Conservation (phyloP, 2,797 vertebrate species). For the Epinephelus coioides region DNA sequence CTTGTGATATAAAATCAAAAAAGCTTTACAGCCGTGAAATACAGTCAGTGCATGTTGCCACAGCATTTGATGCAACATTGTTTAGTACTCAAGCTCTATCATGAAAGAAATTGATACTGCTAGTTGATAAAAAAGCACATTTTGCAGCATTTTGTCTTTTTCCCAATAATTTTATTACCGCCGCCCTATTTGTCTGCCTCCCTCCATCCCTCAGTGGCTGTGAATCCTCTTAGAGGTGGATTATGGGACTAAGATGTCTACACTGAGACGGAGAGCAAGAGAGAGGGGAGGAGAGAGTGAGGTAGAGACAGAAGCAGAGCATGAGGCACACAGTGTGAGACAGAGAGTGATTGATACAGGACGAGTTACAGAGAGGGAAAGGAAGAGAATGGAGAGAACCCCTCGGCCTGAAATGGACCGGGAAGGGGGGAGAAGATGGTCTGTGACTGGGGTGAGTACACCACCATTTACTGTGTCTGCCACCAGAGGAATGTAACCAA, state of each 20-base stretch:
- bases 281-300: slow-evolving; percentile 30
- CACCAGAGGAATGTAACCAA: neutral
- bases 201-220: slow-evolving; percentile 46
- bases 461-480: neutral
- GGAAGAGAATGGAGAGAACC: slow-evolving; percentile 67
- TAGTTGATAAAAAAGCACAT: neutral
- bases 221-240: slow-evolving; percentile 87
- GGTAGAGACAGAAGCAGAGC: slow-evolving; percentile 21
- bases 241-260: slow-evolving; percentile 83
- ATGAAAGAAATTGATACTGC: neutral
- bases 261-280: slow-evolving; percentile 17
- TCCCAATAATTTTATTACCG: slow-evolving; percentile 35
- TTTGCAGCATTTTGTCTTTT: slow-evolving; percentile 10
- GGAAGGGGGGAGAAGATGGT: slow-evolving; percentile 55
- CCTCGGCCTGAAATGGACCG: slow-evolving; percentile 55
- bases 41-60: neutral
- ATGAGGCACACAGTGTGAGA: slow-evolving; percentile 16
- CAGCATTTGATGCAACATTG: neutral
- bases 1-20: neutral
- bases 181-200: slow-evolving; percentile 28
- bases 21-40: slow-evolving; percentile 4
- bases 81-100: neutral
- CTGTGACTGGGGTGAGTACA: slow-evolving; percentile 67
- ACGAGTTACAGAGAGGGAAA: slow-evolving; percentile 24
- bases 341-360: slow-evolving; percentile 34